Percentiles rank a stretch among this genome's conserved stretches.
These are phyloP conservation scores for Melanargia galathea DNA, from an alignment of 2,888 invertebrate genomes.

Conservation along the genomic window DNA sequence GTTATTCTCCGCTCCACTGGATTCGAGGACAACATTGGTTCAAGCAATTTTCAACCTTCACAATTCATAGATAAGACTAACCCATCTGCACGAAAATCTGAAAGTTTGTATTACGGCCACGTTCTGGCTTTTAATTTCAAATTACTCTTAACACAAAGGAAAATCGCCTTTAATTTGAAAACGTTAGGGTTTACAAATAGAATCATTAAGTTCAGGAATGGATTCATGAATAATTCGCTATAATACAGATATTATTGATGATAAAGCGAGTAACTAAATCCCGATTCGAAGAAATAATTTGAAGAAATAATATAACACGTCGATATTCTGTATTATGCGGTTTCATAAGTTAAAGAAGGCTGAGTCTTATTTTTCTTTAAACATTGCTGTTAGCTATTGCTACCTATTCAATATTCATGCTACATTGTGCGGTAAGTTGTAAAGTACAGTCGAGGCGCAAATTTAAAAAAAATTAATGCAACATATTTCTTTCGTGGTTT, in stretches of 20 bases:
- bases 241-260: slow-evolving; percentile 36
- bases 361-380: not conserved
- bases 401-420: too few relatives aligned
- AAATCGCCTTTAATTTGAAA: slow-evolving; percentile 31
- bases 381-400: too few relatives aligned
- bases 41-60: slow-evolving; percentile 45
- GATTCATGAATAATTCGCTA: slow-evolving; percentile 31
- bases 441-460: too few relatives aligned
- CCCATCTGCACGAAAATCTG: slow-evolving; percentile 28
- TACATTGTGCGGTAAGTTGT: too few relatives aligned
- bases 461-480: too few relatives aligned
- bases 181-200: slow-evolving; percentile 27
- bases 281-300: slow-evolving; percentile 11
- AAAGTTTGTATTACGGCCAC: slow-evolving; percentile 40
- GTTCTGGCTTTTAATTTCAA: slow-evolving; percentile 46
- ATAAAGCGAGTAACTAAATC: slow-evolving; percentile 25
- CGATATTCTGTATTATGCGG: not conserved
- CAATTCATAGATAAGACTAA: slow-evolving; percentile 36
- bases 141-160: slow-evolving; percentile 33
- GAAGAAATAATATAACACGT: not conserved
- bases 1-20: slow-evolving; percentile 53
- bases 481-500: too few relatives aligned
- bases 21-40: slow-evolving; percentile 34
- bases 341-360: not conserved
- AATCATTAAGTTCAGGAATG: slow-evolving; percentile 23